Evolutionary conservation across 2,888 invertebrate species (phyloP).

Genomic region (Agriotes lineatus): DNA sequence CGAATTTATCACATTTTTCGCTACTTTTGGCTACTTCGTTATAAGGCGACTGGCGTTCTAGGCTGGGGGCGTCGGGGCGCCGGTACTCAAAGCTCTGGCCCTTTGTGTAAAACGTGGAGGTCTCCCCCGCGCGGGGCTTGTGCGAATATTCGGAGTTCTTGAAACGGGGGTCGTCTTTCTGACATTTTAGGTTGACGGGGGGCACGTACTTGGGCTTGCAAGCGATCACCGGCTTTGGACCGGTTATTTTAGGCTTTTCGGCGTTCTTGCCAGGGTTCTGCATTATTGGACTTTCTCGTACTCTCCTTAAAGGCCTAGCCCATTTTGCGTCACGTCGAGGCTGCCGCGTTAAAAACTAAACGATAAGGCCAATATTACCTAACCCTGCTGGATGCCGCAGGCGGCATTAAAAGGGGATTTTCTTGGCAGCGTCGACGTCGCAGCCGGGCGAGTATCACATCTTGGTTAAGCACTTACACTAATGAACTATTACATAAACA

Average conservation of each 20-base stretch:
- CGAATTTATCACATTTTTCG: slow-evolving; percentile 61
- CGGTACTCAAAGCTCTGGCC: slow-evolving; percentile 5
- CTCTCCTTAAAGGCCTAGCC: background rate
- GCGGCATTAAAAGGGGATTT: no score
- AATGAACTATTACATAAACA: slow-evolving; percentile 31
- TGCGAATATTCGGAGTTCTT: slow-evolving; percentile 4
- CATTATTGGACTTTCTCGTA: slow-evolving; percentile 48
- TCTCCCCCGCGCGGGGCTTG: background rate
- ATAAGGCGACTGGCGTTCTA: slow-evolving; percentile 26
- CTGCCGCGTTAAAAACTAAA: no score
- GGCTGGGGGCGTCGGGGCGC: slow-evolving; percentile 14
- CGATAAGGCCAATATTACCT: no score
- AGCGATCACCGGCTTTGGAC: slow-evolving; percentile 63
- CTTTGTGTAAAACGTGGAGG: slow-evolving; percentile 26
- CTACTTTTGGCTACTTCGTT: slow-evolving; percentile 47
- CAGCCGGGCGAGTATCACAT: background rate
- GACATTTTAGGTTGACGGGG: slow-evolving; percentile 61
- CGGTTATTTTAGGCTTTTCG: slow-evolving; percentile 62
- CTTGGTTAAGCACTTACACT: slow-evolving; percentile 10
- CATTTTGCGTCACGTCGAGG: background rate
- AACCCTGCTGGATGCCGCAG: no score
- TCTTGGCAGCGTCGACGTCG: no score
- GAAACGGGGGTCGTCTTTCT: slow-evolving; percentile 40
- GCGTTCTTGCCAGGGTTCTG: slow-evolving; percentile 52
- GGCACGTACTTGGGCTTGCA: slow-evolving; percentile 66